Evolutionary conservation across 2,797 vertebrate species (phyloP).

Genomic region (Myotis planiceps): DNA sequence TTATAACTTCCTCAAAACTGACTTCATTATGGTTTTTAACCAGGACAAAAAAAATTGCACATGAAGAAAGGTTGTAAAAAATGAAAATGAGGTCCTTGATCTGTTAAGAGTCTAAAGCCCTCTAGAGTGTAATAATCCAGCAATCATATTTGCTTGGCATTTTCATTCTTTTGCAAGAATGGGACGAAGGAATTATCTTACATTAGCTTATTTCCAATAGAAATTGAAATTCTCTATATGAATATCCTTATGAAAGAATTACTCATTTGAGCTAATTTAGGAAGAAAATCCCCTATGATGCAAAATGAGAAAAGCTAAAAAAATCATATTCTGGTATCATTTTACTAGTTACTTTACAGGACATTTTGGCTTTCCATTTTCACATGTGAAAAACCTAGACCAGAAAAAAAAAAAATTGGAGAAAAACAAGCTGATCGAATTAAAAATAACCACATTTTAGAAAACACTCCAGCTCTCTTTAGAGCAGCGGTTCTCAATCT

Average conservation of each 20-base stretch:
- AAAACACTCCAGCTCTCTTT: slow-evolving; percentile 6
- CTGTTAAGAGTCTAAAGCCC: background rate
- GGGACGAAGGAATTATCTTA: background rate
- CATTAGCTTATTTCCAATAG: slow-evolving; percentile 30
- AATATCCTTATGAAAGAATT: background rate
- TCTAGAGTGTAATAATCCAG: background rate
- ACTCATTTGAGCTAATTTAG: background rate
- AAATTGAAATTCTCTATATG: slow-evolving; percentile 18
- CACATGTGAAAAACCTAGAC: background rate
- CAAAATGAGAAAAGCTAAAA: background rate
- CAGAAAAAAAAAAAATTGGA: slow-evolving; percentile 1
- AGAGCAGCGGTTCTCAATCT: background rate
- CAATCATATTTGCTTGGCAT: background rate
- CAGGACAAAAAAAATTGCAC: background rate
- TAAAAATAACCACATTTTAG: background rate
- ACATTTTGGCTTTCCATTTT: background rate
- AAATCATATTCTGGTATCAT: background rate
- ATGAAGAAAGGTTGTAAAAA: background rate
- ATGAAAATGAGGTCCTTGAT: background rate
- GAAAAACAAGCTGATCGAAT: background rate
- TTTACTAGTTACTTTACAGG: background rate
- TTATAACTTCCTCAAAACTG: background rate
- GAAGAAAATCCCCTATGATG: background rate
- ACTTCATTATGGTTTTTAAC: background rate
- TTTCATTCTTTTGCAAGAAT: background rate